Percentiles rank a stretch among this genome's conserved stretches.
phyloP scores from a whole-genome alignment of 2,797 vertebrate species.

The Babyrousa celebensis region DNA sequence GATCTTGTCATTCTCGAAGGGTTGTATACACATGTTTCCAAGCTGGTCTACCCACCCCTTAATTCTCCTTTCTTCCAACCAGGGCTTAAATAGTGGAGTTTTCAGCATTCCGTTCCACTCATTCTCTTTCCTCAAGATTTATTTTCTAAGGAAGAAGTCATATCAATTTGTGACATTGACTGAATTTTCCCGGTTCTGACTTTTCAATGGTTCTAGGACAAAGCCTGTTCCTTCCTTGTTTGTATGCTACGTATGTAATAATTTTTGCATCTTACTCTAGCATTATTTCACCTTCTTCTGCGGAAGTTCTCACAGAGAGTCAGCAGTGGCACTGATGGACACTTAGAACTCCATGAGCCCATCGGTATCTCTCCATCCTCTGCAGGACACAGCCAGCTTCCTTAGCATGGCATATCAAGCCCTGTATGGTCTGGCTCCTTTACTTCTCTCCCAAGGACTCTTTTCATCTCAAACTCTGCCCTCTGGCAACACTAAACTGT shows the following conservation, averaged over 20 bases:
- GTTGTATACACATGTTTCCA: not conserved
- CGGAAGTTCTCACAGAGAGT: not conserved
- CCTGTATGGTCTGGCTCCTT: not conserved
- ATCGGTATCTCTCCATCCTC: rapidly evolving
- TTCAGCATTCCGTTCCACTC: not conserved
- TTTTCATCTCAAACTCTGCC: not conserved
- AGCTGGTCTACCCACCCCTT: not conserved
- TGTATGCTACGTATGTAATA: not conserved
- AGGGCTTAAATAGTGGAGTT: not conserved
- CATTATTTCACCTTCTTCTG: not conserved
- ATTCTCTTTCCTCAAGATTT: not conserved
- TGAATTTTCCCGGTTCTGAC: not conserved
- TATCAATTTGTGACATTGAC: not conserved
- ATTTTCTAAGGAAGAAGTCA: not conserved
- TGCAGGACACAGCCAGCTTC: not conserved
- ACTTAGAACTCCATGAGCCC: not conserved
- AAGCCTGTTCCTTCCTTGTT: not conserved
- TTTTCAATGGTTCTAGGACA: not conserved
- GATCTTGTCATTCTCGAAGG: not conserved
- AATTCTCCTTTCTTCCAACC: not conserved
- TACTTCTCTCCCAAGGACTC: not conserved
- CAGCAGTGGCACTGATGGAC: not conserved
- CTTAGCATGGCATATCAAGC: too few relatives aligned
- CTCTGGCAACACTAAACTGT: not conserved
- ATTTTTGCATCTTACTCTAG: not conserved